phyloP scores from a whole-genome alignment of 2,888 invertebrate species.

The Eupithecia tripunctaria region DNA sequence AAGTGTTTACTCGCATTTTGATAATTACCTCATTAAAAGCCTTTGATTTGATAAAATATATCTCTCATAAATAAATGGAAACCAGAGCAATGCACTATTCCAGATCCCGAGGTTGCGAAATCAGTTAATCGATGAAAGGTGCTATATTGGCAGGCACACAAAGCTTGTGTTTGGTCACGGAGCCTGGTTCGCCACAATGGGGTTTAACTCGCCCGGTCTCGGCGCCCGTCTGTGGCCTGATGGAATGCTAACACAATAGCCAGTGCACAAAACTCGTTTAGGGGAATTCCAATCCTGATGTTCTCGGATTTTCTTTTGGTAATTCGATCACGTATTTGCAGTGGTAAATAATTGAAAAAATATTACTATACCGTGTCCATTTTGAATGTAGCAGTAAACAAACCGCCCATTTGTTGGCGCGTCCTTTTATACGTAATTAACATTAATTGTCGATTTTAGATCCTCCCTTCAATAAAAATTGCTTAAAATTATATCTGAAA shows the following conservation, averaged over 20 bases:
- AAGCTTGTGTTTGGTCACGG: slow-evolving; percentile 62
- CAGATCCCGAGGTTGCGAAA: slow-evolving; percentile 45
- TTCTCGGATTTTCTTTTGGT: slow-evolving; percentile 24
- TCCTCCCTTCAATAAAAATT: too few relatives aligned
- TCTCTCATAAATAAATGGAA: neutral
- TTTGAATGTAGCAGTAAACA: too few relatives aligned
- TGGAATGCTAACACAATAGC: slow-evolving; percentile 53
- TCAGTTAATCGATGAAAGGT: slow-evolving; percentile 70
- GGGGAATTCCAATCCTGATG: slow-evolving; percentile 33
- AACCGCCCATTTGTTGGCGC: too few relatives aligned
- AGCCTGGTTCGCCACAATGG: slow-evolving; percentile 62
- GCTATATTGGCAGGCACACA: slow-evolving; percentile 64
- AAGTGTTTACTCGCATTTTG: too few relatives aligned
- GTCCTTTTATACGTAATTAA: too few relatives aligned
- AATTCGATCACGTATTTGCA: slow-evolving; percentile 11
- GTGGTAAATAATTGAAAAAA: too few relatives aligned
- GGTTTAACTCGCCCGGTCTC: slow-evolving; percentile 49
- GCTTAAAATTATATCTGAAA: too few relatives aligned
- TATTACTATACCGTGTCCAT: too few relatives aligned
- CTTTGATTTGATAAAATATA: neutral
- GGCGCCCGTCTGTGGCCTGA: slow-evolving; percentile 46
- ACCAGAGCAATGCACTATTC: neutral
- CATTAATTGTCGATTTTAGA: too few relatives aligned
- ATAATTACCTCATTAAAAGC: too few relatives aligned
- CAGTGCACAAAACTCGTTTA: slow-evolving; percentile 41